phyloP scores from a whole-genome alignment of 2,888 invertebrate species.

The Hirtodrosophila cameraria region DNA sequence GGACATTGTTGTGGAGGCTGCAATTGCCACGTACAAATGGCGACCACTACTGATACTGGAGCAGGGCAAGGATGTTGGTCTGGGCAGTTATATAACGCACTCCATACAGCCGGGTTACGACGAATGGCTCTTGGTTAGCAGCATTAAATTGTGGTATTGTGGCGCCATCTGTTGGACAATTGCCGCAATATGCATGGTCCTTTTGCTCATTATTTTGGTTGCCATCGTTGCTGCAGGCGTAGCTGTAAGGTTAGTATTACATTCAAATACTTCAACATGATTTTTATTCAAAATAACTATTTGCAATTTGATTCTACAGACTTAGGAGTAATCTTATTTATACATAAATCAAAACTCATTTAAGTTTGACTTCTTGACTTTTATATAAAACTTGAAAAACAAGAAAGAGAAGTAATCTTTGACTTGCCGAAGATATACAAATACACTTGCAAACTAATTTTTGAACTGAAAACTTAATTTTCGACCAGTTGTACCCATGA shows the following conservation, averaged over 20 bases:
- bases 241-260: constrained; percentile 81
- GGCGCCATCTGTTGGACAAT: constrained; percentile 83
- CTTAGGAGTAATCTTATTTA: too few species aligned
- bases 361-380: too few species aligned
- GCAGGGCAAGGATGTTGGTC: constrained; percentile 74
- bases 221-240: constrained; percentile 83
- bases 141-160: constrained; percentile 81
- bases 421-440: too few species aligned
- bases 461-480: too few species aligned
- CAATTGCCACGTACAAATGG: constrained; percentile 74
- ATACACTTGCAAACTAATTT: too few species aligned
- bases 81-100: constrained; percentile 81
- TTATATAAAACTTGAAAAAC: too few species aligned
- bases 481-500: too few species aligned
- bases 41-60: constrained; percentile 83
- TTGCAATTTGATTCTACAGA: too few species aligned
- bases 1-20: constrained; percentile 78
- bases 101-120: constrained; percentile 83
- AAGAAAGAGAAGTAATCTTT: too few species aligned
- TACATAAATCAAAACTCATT: too few species aligned
- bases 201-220: constrained; percentile 79
- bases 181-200: constrained; percentile 78
- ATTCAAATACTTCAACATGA: too few species aligned
- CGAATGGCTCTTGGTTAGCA: constrained; percentile 83
- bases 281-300: too few species aligned